Evolutionary conservation across 2,797 vertebrate genomes (phyloP), one percentile per base, ranked within the genome.

Genomic region (Cyclura pinguis): DNA sequence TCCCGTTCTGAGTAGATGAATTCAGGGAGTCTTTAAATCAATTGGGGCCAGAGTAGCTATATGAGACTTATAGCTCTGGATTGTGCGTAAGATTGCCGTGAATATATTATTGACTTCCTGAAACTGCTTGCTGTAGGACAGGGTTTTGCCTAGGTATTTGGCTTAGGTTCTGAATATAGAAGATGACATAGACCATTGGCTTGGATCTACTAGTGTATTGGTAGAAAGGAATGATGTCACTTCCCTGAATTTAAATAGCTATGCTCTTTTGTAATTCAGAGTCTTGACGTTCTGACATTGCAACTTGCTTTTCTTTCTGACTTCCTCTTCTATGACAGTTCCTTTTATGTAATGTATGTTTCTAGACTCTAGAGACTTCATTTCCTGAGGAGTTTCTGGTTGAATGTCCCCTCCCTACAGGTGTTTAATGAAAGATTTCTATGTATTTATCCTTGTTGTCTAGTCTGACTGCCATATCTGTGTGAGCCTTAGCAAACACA

Each of bases 171-270:
- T 85, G 82, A 85, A 86, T 86, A 84, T 90, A 87, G 38, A 74
- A 81, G 64, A 85, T 94, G 27, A 50, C 62, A 67, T 86, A 84
- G 82, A 81, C 90, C 89, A 1, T 72, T 87, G 80, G 67, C 74
- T 89, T 91, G 91, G 89, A 91, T 87, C 91, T 89, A 89, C 92
- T 92, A 93, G 83, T 93, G 76, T 87, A 92, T 85, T 94, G 89
- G 90, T 93, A 95, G 94, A 93, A 95, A 95, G 92, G 92, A 95
- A 59, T 85, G 76, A 88, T 93, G 89, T 95, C 95, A 96, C 88
- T 95, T 96, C 95, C 95, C 93, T 93, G 84, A 81, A 0, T 88
- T 93, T 96, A 96, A 96, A 95, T 95, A 84, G 91, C 86, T 84
- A 0, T 42, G 55, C 57, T 89, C 10, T 89, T 73, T 80, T 90